Base-by-base conservation (phyloP, 1,140 invertebrate species). In the Trypoxylus dichotomus region DNA sequence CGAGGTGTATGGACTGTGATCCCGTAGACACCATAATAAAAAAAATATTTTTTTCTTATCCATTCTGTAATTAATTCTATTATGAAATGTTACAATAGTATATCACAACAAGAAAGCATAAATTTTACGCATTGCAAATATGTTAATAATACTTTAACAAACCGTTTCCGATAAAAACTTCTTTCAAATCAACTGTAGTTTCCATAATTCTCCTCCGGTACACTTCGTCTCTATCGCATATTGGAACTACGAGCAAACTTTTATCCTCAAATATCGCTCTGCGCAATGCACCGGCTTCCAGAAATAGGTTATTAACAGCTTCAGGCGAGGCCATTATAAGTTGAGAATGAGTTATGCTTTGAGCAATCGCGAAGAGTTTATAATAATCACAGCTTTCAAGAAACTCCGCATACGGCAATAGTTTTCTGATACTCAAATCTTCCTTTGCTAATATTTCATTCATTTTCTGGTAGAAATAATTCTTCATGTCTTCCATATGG, bases 401-500 rank as follows among this genome's bases (percentile, higher is more conserved):
- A 60, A 83, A 83, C 10, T 82, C 80, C 8, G 54, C 60, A 43
- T 77, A 79, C 1, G 80, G 47, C 21, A 81, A 73, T 10, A 83
- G 79, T 13, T 78, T 75, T 5, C 80, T 77, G 25, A 81, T 63
- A 25, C 19, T 43, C 11, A 74, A 43, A 42, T 41, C 15, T 43
- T 74, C 73, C 6, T 74, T n/a, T 2, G 1, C 19, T 7, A 75
- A 47, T 13, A 75, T 75, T 47, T 37, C 42, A n/a, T 13, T 27
- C 43, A 27, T 27, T 47, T 19, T 11, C 19, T 29, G 41, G 8
- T 75, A 13, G 13, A 19, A 75, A 75, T 75, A 75, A 54, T 25
- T 10, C 24, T 19, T 60, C 8, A 86, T 76, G 2, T 83, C 75
- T 10, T 37, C 74, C 75, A 87, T 84, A 68, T 86, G 75, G 13